These are phyloP conservation scores for Gadus chalcogrammus DNA, from an alignment of 2,113 vertebrate genomes.

Conservation along the genomic window DNA sequence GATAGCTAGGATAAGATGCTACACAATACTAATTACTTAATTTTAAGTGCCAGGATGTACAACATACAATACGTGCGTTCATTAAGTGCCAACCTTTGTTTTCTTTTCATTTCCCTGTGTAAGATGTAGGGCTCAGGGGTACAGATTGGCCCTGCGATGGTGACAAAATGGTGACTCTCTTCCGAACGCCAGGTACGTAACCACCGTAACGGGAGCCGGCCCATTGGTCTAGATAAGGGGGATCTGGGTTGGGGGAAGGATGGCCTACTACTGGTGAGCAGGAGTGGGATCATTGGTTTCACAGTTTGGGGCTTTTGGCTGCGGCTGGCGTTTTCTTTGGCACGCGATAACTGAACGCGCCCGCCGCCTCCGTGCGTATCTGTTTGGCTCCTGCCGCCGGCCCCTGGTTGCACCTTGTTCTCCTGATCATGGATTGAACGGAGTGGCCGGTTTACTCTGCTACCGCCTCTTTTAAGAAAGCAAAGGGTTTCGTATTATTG, in stretches of 20 bases:
- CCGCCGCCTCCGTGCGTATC: constrained; percentile 25
- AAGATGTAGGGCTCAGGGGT: too few relatives aligned
- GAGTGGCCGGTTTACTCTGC: constrained; percentile 34
- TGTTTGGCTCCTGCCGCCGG: constrained; percentile 11
- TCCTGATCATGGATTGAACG: constrained; percentile 34
- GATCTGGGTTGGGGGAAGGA: not conserved
- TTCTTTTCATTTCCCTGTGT: too few relatives aligned
- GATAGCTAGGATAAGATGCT: too few relatives aligned
- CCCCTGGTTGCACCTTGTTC: constrained; percentile 36
- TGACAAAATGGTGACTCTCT: too few relatives aligned
- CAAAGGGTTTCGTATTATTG: constrained; percentile 47
- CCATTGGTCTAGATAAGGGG: constrained; percentile 20
- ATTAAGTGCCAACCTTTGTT: too few relatives aligned
- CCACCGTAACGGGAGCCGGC: too few relatives aligned
- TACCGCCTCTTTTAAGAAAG: constrained; percentile 26
- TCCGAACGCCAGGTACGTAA: too few relatives aligned
- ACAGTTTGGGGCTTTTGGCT: constrained; percentile 8
- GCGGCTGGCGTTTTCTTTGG: constrained; percentile 28
- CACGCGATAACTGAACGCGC: constrained; percentile 34
- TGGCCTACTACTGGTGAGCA: not conserved
- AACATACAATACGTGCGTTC: too few relatives aligned
- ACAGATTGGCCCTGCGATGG: too few relatives aligned
- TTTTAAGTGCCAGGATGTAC: too few relatives aligned
- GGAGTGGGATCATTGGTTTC: constrained; percentile 8
- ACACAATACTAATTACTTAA: too few relatives aligned